Evolutionary conservation across 2,113 vertebrate species (phyloP).

Genomic region (Bos indicus): DNA sequence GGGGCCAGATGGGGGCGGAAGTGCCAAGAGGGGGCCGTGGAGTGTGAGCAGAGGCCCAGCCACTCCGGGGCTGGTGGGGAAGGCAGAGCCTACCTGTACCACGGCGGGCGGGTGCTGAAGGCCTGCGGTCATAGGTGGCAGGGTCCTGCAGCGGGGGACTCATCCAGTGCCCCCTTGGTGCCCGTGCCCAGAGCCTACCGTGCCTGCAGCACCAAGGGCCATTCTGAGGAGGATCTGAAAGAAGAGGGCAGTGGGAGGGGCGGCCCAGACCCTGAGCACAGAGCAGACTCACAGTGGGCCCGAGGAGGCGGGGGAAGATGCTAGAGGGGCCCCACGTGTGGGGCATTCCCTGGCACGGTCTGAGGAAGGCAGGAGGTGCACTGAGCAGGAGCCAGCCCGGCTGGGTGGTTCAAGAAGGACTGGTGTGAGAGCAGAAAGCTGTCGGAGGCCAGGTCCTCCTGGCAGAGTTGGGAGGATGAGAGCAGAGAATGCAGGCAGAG

Average conservation of each 20-base stretch:
- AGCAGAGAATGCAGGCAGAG: neutral
- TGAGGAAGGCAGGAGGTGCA: neutral
- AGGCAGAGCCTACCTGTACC: constrained; percentile 65
- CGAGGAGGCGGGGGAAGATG: neutral
- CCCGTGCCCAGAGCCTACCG: constrained; percentile 29
- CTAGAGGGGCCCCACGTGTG: neutral
- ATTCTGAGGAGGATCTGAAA: constrained; percentile 68
- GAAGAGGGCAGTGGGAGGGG: constrained; percentile 51
- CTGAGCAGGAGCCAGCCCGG: neutral
- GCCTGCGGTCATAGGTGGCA: constrained; percentile 67
- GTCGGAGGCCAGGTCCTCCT: neutral
- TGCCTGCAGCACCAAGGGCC: constrained; percentile 52
- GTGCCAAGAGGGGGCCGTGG: neutral
- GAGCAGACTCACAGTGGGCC: neutral
- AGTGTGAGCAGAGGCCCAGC: neutral
- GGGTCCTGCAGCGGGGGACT: constrained; percentile 47
- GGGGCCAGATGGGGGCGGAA: neutral
- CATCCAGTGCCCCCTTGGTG: constrained; percentile 64
- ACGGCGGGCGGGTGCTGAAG: constrained; percentile 68
- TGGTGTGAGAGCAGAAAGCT: neutral
- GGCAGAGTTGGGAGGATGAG: neutral
- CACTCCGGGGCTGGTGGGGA: neutral
- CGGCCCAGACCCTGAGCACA: neutral
- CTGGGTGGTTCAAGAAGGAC: neutral
- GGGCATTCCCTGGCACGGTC: neutral